Conservation (phyloP, 2,113 vertebrate species). For the Cichladusa arquata region DNA sequence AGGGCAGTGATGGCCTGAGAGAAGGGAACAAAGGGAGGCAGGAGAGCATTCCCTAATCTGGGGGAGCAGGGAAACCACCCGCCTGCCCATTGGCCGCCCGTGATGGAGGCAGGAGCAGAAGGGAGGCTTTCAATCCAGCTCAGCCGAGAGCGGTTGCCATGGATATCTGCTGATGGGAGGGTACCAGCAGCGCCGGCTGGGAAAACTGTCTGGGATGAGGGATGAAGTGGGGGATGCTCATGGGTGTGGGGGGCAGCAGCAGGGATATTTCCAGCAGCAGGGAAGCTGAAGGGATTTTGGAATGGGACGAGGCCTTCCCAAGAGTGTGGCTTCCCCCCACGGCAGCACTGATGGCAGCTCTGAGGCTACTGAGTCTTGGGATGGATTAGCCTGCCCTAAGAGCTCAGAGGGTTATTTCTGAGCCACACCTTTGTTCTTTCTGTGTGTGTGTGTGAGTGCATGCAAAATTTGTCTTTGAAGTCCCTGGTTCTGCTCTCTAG, state of each 20-base stretch:
- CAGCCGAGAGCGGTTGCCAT: conserved; percentile 91
- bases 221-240: conserved; percentile 67
- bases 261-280: conserved; percentile 48
- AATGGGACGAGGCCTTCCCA: not conserved
- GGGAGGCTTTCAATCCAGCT: conserved; percentile 84
- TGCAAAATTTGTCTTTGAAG: not conserved
- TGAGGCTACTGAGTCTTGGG: not conserved
- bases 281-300: conserved; percentile 44
- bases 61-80: conserved; percentile 53
- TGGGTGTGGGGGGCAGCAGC: conserved; percentile 73
- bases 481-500: not conserved
- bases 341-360: not conserved
- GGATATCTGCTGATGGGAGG: conserved; percentile 93
- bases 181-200: conserved; percentile 71
- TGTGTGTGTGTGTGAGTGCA: rapidly evolving
- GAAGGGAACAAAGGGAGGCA: conserved; percentile 56
- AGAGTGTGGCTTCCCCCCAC: too few species aligned
- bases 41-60: conserved; percentile 69
- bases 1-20: rapidly evolving
- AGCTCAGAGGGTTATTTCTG: not conserved
- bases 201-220: conserved; percentile 79
- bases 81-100: conserved; percentile 72
- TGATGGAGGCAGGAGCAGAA: conserved; percentile 84
- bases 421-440: not conserved
- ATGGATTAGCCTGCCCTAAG: conserved; percentile 1